Base-by-base conservation (phyloP, 2,888 invertebrate genomes). In the Leucophora obtusa region DNA sequence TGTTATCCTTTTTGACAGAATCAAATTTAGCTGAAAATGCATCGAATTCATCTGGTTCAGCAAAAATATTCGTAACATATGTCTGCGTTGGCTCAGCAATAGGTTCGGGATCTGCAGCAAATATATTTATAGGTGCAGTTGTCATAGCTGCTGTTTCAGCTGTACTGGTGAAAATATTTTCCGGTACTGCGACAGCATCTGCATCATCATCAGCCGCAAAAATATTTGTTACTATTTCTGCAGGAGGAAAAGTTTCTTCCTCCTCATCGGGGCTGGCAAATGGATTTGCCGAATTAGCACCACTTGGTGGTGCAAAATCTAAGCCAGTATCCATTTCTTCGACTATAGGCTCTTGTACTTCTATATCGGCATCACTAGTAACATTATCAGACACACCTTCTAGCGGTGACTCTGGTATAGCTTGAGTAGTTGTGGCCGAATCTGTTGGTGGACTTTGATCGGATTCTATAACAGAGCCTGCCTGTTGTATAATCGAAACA, bases 1-100 rank as follows among this genome's bases (percentile, higher is more conserved):
- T 85, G 59, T 89, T 89, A 43, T 90, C 90, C 83, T 90, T 92
- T 50, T 91, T 91, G 69, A 91, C 92, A 0, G 89, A 90, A 24
- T 97, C 97, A 86, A 97, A 97, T 89, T 97, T 96, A 1, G 96
- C 95, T 3, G 96, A 94, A 85, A 97, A 97, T 0, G 96, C 97
- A 89, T 97, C 97, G 84, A 97, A 97, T 28, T 93, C 94, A 84
- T 94, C 94, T 0, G 92, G 92, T 51, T 92, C 87, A 2, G 88
- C 86, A 58, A 89, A 89, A n/a, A 89, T 89, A 50, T 89, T 88
- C 47, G 85, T 84, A 17, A 79, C 83, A 63, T 84, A 68, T 15
- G 79, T 84, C 66, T 76, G 78, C 51, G 70, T 66, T 2, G 85
- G 83, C 10, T 89, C 90, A 87, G 90, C 89, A 14, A 87, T 89